These are phyloP conservation scores for Alauda arvensis DNA, from an alignment of 2,797 vertebrate genomes.

Conservation along the genomic window DNA sequence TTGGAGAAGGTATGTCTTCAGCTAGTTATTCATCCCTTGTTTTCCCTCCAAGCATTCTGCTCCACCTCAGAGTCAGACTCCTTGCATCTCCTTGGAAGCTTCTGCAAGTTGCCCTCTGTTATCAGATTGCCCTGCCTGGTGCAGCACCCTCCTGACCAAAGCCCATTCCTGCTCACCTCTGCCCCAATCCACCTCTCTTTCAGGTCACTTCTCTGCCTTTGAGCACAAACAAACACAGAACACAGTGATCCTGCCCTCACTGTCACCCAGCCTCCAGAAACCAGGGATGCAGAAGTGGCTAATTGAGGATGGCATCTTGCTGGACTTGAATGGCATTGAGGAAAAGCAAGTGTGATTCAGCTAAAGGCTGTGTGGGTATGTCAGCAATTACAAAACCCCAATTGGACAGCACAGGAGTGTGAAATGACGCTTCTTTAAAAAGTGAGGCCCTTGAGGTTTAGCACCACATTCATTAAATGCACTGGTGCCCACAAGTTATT, in stretches of 20 bases:
- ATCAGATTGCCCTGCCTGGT: not conserved
- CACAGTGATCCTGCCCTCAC: fast-evolving
- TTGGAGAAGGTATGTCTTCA: not conserved
- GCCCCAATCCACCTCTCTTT: not conserved
- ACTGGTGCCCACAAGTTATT: not conserved
- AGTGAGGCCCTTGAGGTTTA: not conserved
- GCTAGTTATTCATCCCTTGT: not conserved
- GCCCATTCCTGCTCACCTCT: not conserved
- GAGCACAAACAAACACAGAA: not conserved
- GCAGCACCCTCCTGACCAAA: not conserved
- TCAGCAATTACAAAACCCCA: not conserved
- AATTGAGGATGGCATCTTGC: constrained; percentile 5
- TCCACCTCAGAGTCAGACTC: not conserved
- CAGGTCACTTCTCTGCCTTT: not conserved
- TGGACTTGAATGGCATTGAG: constrained; percentile 9
- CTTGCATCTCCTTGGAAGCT: not conserved
- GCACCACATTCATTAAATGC: not conserved
- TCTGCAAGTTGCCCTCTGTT: not conserved
- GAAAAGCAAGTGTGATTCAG: constrained; percentile 18
- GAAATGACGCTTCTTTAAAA: not conserved
- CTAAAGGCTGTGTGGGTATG: not conserved
- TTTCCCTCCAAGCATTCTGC: not conserved
- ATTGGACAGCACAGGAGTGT: not conserved
- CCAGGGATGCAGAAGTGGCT: not conserved
- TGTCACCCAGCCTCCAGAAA: not conserved